Percentiles rank a stretch among this genome's conserved stretches.
These are phyloP conservation scores for Chiloscyllium plagiosum DNA, from an alignment of 2,113 vertebrate species.

Conservation along the genomic window DNA sequence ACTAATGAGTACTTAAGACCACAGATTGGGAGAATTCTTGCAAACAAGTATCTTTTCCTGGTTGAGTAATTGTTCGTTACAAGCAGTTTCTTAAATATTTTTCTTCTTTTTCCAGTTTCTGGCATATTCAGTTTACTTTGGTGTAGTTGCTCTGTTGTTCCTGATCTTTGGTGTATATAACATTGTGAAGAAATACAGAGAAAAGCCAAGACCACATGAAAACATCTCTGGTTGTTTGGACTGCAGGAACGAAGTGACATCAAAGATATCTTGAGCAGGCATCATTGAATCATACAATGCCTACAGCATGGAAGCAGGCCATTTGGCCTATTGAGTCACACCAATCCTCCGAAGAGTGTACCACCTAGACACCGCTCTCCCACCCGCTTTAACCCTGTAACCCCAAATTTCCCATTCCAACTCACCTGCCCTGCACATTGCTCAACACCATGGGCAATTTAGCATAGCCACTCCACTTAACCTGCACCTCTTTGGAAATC, in stretches of 20 bases:
- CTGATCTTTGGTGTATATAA: constrained; percentile 64
- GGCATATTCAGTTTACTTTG: constrained; percentile 84
- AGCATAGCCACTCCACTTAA: too few relatives aligned
- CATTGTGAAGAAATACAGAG: constrained; percentile 51
- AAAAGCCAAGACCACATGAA: neutral
- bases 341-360: too few relatives aligned
- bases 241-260: neutral
- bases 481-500: too few relatives aligned
- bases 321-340: too few relatives aligned
- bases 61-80: neutral
- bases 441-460: too few relatives aligned
- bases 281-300: too few relatives aligned
- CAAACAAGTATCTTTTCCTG: neutral
- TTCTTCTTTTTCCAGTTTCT: constrained; percentile 65
- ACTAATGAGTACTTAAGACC: neutral
- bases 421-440: too few relatives aligned
- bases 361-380: too few relatives aligned
- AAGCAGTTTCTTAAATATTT: neutral
- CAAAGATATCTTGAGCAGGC: neutral
- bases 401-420: too few relatives aligned
- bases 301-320: too few relatives aligned
- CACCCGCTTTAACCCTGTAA: too few relatives aligned
- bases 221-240: neutral
- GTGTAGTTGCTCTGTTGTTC: constrained; percentile 73
- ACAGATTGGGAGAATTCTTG: neutral